Evolutionary conservation across 2,797 vertebrate species (phyloP).

Genomic region (Catharus ustulatus): DNA sequence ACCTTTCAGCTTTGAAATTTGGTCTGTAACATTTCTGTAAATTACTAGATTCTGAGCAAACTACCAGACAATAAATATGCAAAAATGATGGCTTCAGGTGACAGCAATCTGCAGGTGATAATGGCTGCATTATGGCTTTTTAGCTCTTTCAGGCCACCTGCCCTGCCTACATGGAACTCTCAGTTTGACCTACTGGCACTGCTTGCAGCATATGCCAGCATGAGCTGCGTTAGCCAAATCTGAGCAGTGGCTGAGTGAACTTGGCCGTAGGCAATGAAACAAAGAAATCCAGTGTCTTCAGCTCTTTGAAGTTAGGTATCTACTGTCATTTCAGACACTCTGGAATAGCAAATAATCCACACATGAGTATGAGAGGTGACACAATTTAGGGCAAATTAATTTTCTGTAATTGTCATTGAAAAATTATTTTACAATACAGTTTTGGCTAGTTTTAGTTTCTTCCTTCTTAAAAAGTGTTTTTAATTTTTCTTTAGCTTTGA

Average conservation of each 20-base stretch:
- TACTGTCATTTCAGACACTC: not conserved
- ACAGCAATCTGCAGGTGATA: not conserved
- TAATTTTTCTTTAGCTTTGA: not conserved
- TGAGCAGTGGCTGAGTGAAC: not conserved
- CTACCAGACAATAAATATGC: not conserved
- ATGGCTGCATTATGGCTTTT: not conserved
- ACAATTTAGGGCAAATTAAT: not conserved
- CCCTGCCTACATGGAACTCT: not conserved
- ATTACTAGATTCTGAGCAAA: not conserved
- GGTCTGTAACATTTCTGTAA: not conserved
- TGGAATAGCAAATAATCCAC: not conserved
- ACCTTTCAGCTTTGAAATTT: not conserved
- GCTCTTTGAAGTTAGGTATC: not conserved
- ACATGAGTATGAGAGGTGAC: not conserved
- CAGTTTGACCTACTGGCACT: not conserved
- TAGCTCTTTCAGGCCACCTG: not conserved
- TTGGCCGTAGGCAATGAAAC: fast-evolving
- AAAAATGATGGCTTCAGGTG: not conserved
- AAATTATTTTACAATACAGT: not conserved
- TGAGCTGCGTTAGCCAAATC: not conserved
- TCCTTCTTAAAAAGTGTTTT: not conserved
- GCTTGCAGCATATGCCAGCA: not conserved
- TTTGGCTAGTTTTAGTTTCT: not conserved
- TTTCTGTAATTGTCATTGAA: not conserved
- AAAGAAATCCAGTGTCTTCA: not conserved